Evolutionary conservation across 2,797 vertebrate genomes (phyloP).

Genomic region (Ctenochaetus hawaiiensis): DNA sequence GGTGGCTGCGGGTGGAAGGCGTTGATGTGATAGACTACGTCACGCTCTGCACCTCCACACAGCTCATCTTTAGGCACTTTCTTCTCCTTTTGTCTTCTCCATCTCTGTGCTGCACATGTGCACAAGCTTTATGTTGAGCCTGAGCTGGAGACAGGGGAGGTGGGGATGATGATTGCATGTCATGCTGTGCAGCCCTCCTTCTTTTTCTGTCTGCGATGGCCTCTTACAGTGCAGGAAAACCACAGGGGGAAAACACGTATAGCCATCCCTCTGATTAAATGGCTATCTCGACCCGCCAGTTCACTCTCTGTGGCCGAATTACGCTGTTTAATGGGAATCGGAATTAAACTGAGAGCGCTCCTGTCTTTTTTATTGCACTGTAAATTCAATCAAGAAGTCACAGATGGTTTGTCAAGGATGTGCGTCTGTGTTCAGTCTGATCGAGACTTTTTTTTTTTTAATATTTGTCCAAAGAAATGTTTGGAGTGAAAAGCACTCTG

Average conservation of each 20-base stretch:
- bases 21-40: background rate
- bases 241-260: constrained; percentile 27
- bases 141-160: constrained; percentile 10
- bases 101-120: constrained; percentile 1
- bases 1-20: constrained; percentile 16
- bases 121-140: constrained; percentile 37
- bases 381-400: constrained; percentile 58
- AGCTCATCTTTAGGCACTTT: constrained; percentile 24
- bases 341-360: constrained; percentile 62
- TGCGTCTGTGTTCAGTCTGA: background rate
- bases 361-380: constrained; percentile 55
- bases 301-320: constrained; percentile 53
- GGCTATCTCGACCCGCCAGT: constrained; percentile 27
- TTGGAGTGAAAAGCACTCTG: background rate
- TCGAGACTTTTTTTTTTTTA: background rate
- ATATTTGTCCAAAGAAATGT: background rate
- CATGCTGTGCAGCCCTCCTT: background rate
- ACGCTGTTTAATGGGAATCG: constrained; percentile 61
- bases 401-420: constrained; percentile 32
- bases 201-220: background rate
- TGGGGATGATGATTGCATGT: constrained; percentile 30
- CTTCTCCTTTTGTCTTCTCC: constrained; percentile 22
- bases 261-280: constrained; percentile 55
- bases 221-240: constrained; percentile 23
- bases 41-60: constrained; percentile 36